A percentile compares a stretch with the other conserved stretches of the same genome.
These are phyloP conservation scores for Tenebrio molitor DNA, from an alignment of 1,140 invertebrate species.

Conservation along the genomic window DNA sequence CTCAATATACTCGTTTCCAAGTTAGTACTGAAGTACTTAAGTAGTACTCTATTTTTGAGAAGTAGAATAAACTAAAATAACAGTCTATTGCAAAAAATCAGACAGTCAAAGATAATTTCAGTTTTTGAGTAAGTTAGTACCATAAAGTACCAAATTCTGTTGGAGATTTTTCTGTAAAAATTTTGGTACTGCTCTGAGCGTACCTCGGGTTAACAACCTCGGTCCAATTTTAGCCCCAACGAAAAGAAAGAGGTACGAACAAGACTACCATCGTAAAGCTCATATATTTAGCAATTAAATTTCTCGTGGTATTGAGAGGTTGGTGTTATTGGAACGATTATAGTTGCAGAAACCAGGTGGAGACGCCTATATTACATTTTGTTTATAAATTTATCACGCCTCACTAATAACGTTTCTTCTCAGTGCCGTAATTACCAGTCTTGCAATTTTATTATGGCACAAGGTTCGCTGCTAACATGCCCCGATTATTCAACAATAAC, in stretches of 20 bases:
- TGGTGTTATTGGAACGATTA: conserved; percentile 29
- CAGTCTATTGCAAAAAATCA: no score
- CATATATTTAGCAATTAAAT: conserved; percentile 33
- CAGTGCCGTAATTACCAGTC: conserved; percentile 24
- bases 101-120: no score
- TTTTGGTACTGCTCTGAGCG: no score
- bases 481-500: conserved; percentile 33
- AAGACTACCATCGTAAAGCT: conserved; percentile 14
- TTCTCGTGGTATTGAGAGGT: conserved; percentile 18
- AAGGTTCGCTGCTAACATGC: conserved; percentile 6
- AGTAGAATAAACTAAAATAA: no score
- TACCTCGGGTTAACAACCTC: not conserved
- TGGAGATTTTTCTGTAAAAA: no score
- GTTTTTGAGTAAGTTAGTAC: no score
- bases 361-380: conserved; percentile 26
- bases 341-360: conserved; percentile 34
- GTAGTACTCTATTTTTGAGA: no score
- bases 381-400: conserved; percentile 40
- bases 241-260: conserved; percentile 17
- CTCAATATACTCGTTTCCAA: no score
- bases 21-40: no score
- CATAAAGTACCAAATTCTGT: no score
- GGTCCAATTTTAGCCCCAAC: not conserved
- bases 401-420: conserved; percentile 38
- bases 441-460: conserved; percentile 14